Evolutionary conservation across 2,888 invertebrate species (phyloP), one percentile per base, ranked within the genome.

Genomic region (Lagria hirta): DNA sequence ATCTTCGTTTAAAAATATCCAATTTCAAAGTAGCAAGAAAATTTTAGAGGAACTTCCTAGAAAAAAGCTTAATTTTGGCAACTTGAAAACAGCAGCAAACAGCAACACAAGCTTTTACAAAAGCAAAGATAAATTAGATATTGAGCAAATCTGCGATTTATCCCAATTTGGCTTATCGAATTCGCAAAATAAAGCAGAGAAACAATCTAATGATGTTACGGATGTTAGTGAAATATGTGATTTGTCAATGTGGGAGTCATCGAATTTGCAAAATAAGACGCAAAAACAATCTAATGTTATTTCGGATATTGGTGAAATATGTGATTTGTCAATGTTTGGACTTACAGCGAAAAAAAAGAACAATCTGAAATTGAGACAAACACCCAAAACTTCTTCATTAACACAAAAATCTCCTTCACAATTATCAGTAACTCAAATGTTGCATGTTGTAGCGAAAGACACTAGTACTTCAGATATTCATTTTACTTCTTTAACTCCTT

Each of bases 381-480:
- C 22, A 18, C 15, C 12, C 6, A 17, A 17, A 20, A 27, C 12
- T 3, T 27, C 20, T 21, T 3, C 20, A 5, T 3, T 20, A 11
- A 21, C 11, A 20, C 27, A 32, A 22, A 44, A 36, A 30, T 26
- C 32, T 16, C 22, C 38, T 27, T 45, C 55, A 1, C 51, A 56
- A 44, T 10, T 58, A 7, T 48, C 55, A 3, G 52, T 59, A 29
- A 60, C 57, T 4, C 56, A 60, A 45, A 51, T 55, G 29, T 40
- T 60, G 16, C 48, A 43, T 47, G 70, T 75, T 62, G 73, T 76
- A 3, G 74, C 74, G 51, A 70, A 66, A 60, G 28, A 16, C 3
- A 35, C 18, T 12, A 44, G 27, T 28, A 28, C 12, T 22, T 10
- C 5, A 8, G 14, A 23, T 18, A 4, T 8, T 15, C 15, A 35